Evolutionary conservation across 2,797 vertebrate species (phyloP).

Genomic region (Chelon auratus): DNA sequence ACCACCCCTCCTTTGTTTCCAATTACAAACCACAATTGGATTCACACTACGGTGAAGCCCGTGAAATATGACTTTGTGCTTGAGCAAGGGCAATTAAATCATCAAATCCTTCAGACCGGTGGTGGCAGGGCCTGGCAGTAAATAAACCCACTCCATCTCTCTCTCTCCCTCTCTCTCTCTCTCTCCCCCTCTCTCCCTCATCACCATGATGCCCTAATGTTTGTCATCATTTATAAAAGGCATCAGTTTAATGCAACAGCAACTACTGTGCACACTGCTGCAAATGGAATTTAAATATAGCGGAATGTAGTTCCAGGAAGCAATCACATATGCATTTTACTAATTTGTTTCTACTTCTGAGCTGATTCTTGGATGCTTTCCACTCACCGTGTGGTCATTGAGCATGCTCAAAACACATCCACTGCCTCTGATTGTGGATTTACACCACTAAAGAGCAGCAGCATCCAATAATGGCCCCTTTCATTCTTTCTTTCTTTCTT

Average conservation of each 20-base stretch:
- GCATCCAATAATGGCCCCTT: constrained; percentile 31
- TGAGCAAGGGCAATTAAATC: constrained; percentile 60
- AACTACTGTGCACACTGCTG: constrained; percentile 22
- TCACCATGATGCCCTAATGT: constrained; percentile 10
- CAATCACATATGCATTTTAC: constrained; percentile 13
- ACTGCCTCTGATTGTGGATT: constrained; percentile 61
- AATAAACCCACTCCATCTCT: constrained; percentile 22
- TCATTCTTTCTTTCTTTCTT: not conserved
- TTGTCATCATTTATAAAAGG: constrained; percentile 25
- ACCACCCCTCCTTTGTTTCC: constrained; percentile 14
- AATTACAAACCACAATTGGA: constrained; percentile 60
- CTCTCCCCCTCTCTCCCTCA: not conserved
- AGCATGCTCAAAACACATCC: constrained; percentile 67
- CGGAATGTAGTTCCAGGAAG: constrained; percentile 42
- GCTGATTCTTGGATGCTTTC: constrained; percentile 34
- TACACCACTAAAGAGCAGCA: constrained; percentile 27
- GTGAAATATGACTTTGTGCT: constrained; percentile 55
- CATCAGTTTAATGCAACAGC: constrained; percentile 43
- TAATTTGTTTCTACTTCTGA: constrained; percentile 41
- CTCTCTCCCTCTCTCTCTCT: not conserved
- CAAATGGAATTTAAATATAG: constrained; percentile 24
- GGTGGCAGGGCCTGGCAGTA: constrained; percentile 41
- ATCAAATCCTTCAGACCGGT: constrained; percentile 32
- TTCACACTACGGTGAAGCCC: constrained; percentile 34
- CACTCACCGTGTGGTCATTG: constrained; percentile 56